phyloP scores from a whole-genome alignment of 1,140 invertebrate genomes.

The Drosophila kanapiae region DNA sequence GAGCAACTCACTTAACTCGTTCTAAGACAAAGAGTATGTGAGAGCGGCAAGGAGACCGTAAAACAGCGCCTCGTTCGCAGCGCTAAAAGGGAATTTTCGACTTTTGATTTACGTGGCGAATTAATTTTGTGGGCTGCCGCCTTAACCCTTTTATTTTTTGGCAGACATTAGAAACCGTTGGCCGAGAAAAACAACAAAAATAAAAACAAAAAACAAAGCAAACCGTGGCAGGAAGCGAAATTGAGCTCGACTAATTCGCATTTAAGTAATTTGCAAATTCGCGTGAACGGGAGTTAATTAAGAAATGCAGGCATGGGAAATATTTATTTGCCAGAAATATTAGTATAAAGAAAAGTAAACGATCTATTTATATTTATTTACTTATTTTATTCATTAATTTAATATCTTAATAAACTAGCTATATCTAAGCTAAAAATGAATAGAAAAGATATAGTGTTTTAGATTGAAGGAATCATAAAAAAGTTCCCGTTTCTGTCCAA shows the following conservation, averaged over 20 bases:
- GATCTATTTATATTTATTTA: neutral
- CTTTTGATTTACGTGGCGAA: conserved; percentile 78
- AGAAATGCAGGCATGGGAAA: conserved; percentile 43
- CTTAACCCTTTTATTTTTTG: conserved; percentile 2
- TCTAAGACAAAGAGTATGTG: neutral
- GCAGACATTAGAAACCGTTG: conserved; percentile 58
- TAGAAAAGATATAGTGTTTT: too few relatives aligned
- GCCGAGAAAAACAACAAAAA: neutral
- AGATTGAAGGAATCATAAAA: too few relatives aligned
- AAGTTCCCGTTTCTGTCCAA: too few relatives aligned
- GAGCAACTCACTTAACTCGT: neutral
- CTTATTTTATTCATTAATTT: too few relatives aligned
- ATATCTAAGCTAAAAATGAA: too few relatives aligned
- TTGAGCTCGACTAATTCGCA: conserved; percentile 73
- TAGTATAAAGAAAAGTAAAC: neutral
- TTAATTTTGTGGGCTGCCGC: conserved; percentile 68
- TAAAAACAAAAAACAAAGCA: neutral
- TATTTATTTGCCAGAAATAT: neutral
- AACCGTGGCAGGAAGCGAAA: conserved; percentile 60
- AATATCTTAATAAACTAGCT: too few relatives aligned
- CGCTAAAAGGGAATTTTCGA: conserved; percentile 56
- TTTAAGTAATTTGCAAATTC: conserved; percentile 69
- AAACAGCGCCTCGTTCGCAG: conserved; percentile 40
- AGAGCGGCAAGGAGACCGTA: conserved; percentile 13
- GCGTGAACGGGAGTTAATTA: conserved; percentile 52